phyloP scores from a whole-genome alignment of 2,797 vertebrate species.

The Rhinichthys osculus region DNA sequence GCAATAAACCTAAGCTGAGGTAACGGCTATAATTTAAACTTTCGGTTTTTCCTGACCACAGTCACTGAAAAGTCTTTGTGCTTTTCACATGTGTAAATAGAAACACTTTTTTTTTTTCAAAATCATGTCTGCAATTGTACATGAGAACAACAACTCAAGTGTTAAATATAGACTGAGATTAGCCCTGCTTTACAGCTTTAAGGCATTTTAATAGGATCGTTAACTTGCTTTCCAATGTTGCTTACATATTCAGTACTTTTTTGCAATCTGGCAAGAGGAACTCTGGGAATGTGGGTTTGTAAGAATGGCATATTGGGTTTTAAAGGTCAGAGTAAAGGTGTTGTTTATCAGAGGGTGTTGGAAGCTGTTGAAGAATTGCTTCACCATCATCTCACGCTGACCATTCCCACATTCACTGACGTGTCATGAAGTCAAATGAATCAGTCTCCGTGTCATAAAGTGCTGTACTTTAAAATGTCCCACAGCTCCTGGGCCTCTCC shows the following conservation, averaged over 20 bases:
- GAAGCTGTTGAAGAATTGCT: conserved; percentile 30
- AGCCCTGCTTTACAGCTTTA: conserved; percentile 37
- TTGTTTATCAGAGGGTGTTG: conserved; percentile 41
- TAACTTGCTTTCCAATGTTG: conserved; percentile 51
- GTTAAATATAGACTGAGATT: conserved; percentile 33
- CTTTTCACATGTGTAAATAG: conserved; percentile 69
- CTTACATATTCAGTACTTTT: conserved; percentile 29
- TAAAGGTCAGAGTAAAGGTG: conserved; percentile 29
- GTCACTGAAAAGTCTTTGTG: conserved; percentile 34
- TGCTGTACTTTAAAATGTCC: conserved; percentile 27
- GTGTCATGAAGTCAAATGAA: conserved; percentile 32
- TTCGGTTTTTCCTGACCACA: conserved; percentile 44
- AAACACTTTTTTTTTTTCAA: conserved; percentile 69
- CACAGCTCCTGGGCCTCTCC: conserved; percentile 25
- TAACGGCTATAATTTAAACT: conserved; percentile 56
- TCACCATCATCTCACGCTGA: conserved; percentile 32
- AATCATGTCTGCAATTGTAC: conserved; percentile 58
- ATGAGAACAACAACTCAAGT: conserved; percentile 47
- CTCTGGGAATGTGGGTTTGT: conserved; percentile 28
- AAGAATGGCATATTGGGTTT: conserved; percentile 27
- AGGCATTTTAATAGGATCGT: conserved; percentile 50
- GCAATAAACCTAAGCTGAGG: conserved; percentile 46
- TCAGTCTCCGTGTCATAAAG: conserved; percentile 39
- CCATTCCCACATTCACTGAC: conserved; percentile 31
- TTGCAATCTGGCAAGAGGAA: conserved; percentile 12